Conservation (phyloP, 2,888 invertebrate genomes). For the Escarpia spicata region DNA sequence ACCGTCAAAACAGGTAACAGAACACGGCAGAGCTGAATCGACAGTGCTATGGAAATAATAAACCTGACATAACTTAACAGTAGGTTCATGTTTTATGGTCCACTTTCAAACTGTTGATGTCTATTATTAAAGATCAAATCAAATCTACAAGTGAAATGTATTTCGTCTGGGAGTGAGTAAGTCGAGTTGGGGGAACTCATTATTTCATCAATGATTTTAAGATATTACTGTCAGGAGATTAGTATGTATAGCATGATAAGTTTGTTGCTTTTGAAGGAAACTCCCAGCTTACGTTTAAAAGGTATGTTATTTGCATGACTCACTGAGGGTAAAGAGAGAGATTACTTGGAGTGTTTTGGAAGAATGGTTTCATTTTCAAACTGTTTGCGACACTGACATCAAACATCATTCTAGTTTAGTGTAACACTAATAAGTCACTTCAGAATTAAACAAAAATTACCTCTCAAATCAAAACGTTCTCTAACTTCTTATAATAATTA, state of each 20-base stretch:
- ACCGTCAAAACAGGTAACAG: neutral
- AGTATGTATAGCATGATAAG: neutral
- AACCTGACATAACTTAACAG: neutral
- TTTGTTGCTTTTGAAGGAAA: neutral
- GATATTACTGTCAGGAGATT: neutral
- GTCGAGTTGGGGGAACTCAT: too few relatives aligned
- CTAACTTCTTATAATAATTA: neutral
- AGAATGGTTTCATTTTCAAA: neutral
- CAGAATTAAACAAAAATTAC: too few relatives aligned
- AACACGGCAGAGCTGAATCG: neutral
- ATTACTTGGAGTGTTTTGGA: neutral
- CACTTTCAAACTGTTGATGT: neutral
- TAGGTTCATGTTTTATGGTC: neutral
- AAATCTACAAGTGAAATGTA: neutral
- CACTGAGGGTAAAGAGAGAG: neutral
- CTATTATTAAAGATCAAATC: neutral
- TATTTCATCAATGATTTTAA: neutral
- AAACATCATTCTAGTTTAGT: too few relatives aligned
- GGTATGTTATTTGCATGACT: neutral
- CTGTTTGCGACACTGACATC: neutral
- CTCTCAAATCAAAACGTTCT: neutral
- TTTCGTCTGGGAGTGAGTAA: neutral
- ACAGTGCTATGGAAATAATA: neutral
- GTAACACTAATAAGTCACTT: too few relatives aligned
- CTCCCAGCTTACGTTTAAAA: neutral